These are phyloP conservation scores for Hypercompe scribonia DNA, from an alignment of 2,888 invertebrate species.

Conservation along the genomic window DNA sequence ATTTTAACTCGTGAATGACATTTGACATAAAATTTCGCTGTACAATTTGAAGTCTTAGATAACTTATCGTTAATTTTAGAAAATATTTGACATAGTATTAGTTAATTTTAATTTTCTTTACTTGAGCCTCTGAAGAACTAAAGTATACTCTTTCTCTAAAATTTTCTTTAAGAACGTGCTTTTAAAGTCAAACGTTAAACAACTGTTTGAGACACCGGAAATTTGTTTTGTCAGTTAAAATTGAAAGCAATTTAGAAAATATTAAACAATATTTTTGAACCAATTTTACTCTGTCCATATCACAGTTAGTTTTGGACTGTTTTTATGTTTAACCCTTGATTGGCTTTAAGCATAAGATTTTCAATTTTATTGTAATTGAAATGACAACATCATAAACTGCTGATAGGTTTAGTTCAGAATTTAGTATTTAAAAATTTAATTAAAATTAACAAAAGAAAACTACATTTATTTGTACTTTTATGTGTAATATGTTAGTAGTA, in stretches of 20 bases:
- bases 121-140: too few relatives aligned
- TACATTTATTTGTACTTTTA: too few relatives aligned
- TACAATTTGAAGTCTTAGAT: too few relatives aligned
- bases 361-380: not conserved
- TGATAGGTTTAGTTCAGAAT: not conserved
- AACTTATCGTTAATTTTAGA: too few relatives aligned
- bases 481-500: too few relatives aligned
- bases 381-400: not conserved
- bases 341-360: not conserved
- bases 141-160: not conserved
- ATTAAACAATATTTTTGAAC: not conserved
- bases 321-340: not conserved
- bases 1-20: too few relatives aligned
- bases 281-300: not conserved
- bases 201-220: not conserved
- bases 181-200: not conserved
- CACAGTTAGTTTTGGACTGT: not conserved
- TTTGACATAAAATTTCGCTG: too few relatives aligned
- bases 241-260: not conserved
- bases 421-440: too few relatives aligned
- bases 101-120: too few relatives aligned
- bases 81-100: too few relatives aligned
- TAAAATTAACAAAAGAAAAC: too few relatives aligned
- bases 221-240: not conserved
- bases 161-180: not conserved